phyloP scores from a whole-genome alignment of 2,888 invertebrate species.

The Nymphalis polychloros region DNA sequence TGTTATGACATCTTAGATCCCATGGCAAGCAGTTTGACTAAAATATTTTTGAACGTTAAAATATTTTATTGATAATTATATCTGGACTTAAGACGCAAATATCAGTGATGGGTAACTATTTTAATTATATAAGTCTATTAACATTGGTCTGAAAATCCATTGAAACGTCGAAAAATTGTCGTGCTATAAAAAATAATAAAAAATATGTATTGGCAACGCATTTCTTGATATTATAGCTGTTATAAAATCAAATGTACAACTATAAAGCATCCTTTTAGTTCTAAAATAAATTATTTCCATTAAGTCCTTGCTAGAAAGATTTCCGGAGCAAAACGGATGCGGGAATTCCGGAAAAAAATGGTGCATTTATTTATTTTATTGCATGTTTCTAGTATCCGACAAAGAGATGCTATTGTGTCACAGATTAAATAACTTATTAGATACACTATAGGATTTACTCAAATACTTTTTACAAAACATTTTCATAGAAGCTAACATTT shows the following conservation, averaged over 20 bases:
- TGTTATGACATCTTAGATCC: too few relatives aligned
- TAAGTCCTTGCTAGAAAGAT: conserved; percentile 28
- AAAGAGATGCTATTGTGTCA: conserved; percentile 29
- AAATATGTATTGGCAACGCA: background rate
- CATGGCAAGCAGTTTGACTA: too few relatives aligned
- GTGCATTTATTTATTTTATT: conserved; percentile 25
- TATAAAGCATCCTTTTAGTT: conserved; percentile 15
- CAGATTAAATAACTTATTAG: conserved; percentile 14
- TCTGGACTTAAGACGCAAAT: too few relatives aligned
- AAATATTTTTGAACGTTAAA: too few relatives aligned
- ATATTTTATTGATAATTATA: too few relatives aligned
- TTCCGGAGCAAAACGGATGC: conserved; percentile 21
- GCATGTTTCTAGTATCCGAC: conserved; percentile 30
- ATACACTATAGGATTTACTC: background rate
- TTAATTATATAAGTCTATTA: too few relatives aligned
- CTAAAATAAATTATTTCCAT: conserved; percentile 30
- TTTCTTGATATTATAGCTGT: background rate
- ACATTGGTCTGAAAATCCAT: too few relatives aligned
- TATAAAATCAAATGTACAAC: background rate
- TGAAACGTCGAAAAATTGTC: too few relatives aligned
- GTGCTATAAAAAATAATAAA: too few relatives aligned
- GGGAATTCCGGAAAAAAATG: conserved; percentile 23
- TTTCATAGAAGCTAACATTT: too few relatives aligned
- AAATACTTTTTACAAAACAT: background rate
- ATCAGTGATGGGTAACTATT: too few relatives aligned